Evolutionary conservation across 2,113 vertebrate genomes (phyloP).

Genomic region (Burhinus oedicnemus): DNA sequence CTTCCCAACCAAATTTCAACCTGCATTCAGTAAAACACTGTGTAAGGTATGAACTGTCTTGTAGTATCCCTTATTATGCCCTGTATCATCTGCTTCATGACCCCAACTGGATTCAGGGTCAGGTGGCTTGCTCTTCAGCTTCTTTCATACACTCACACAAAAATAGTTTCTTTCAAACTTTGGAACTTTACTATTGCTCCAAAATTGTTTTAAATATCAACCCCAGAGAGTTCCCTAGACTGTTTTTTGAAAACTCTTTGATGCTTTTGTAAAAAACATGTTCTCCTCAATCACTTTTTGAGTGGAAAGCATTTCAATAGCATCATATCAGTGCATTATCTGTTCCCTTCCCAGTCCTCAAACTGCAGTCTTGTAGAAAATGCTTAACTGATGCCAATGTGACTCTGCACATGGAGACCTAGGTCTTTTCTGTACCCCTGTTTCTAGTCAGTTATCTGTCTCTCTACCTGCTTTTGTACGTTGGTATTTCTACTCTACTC

Average conservation of each 20-base stretch:
- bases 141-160: background rate
- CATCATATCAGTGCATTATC: background rate
- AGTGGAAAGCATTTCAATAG: background rate
- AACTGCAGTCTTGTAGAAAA: background rate
- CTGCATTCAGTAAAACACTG: background rate
- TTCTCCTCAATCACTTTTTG: background rate
- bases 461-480: background rate
- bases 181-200: background rate
- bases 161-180: background rate
- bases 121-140: background rate
- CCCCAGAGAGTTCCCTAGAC: background rate
- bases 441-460: background rate
- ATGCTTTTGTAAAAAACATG: background rate
- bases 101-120: background rate
- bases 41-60: background rate
- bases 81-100: background rate
- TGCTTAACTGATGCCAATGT: background rate
- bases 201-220: background rate
- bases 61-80: background rate
- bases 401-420: background rate
- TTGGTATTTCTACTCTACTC: background rate
- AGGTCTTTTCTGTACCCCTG: background rate
- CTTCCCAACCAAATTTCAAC: background rate
- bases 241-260: background rate
- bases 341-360: background rate